Evolutionary conservation across 1,140 invertebrate genomes (phyloP), one percentile per base, ranked within the genome.

Genomic region (Pogonognathellus flavescens): DNA sequence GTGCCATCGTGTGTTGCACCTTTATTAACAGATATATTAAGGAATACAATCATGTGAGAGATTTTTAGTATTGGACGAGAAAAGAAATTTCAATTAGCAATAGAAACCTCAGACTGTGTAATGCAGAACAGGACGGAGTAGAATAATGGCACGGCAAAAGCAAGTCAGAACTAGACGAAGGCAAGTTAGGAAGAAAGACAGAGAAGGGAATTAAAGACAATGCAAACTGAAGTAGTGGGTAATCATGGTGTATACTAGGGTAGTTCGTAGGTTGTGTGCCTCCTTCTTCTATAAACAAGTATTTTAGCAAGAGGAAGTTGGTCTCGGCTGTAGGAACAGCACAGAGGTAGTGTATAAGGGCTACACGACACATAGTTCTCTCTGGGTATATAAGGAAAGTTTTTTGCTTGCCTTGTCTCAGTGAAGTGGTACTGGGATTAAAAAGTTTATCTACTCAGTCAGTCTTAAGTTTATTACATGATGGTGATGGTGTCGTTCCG

Each of bases 401-500:
- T 76, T 76, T 76, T 76, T 76, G 6, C 70, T 25, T 76, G 31
- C 70, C 31, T 81, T 59, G 80, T 81, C 53, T 81, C 16, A 55
- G 50, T 81, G 50, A 81, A 81, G 50, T 81, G 80, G 55, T 76
- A 50, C 22, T 76, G 70, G 80, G 80, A 81, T 81, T 81, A 81
- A 81, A 76, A 81, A 81, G 80, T 81, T 81, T 81, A 81, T 81
- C 80, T 81, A 81, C 50, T 81, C 50, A 81, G 80, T 81, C 50
- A 57, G 80, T 59, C 80, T 81, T 81, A 81, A 81, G 80, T 81
- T 81, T 76, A 76, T 76, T 76, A 76, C 70, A 57, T 59, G 55
- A 81, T 55, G 80, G 55, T 81, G 80, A 81, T 81, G 80, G 80
- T 81, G 80, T 81, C 80, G 80, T 81, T 81, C 80, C 80, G 80